Conservation (phyloP, 2,888 invertebrate genomes). For the Ichneumon xanthorius region DNA sequence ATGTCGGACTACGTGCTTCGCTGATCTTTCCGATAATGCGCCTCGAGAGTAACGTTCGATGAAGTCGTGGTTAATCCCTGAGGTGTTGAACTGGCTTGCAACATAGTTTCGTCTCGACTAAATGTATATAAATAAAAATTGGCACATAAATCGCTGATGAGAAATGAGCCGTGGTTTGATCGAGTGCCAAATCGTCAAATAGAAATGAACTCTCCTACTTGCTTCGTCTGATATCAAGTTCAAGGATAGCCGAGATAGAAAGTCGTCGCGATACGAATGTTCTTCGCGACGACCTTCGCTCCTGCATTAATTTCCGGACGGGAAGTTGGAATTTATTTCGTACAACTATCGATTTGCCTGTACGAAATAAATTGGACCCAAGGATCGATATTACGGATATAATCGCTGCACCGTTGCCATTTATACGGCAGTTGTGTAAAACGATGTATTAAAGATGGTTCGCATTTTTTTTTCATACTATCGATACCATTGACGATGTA, state of each 20-base stretch:
- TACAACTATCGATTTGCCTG: background rate
- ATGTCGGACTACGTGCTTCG: conserved; percentile 33
- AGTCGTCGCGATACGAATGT: background rate
- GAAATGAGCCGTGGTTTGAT: conserved; percentile 47
- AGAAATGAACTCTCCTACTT: conserved; percentile 52
- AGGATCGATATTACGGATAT: background rate
- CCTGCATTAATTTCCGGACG: background rate
- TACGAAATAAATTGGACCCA: background rate
- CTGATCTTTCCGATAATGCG: conserved; percentile 33
- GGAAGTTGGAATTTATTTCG: conserved; percentile 12
- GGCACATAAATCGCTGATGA: conserved; percentile 60
- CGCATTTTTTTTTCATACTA: background rate
- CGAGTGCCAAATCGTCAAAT: conserved; percentile 68
- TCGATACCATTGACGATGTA: background rate
- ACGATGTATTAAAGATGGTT: background rate
- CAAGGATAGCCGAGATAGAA: conserved; percentile 51
- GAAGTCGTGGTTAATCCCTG: background rate
- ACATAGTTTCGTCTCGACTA: conserved; percentile 1
- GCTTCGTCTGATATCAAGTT: conserved; percentile 60
- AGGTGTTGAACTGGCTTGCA: background rate
- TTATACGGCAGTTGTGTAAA: background rate
- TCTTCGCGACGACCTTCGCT: background rate
- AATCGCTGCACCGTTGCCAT: background rate
- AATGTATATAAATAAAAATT: conserved; percentile 54
- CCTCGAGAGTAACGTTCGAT: background rate